phyloP scores from a whole-genome alignment of 2,888 invertebrate genomes.

The Anaspis maculata region DNA sequence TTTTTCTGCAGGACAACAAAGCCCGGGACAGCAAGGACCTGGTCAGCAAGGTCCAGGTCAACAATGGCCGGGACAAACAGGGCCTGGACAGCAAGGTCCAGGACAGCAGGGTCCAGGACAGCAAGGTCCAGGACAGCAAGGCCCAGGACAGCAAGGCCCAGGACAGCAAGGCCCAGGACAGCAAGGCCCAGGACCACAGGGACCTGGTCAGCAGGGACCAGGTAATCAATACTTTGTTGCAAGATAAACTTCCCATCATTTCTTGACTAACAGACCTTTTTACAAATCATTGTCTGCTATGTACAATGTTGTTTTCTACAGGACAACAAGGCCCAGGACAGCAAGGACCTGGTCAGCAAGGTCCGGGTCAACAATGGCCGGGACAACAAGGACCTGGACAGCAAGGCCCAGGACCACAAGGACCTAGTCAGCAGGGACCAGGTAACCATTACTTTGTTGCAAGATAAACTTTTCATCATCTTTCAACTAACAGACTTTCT shows the following conservation, averaged over 20 bases:
- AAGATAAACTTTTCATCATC: slow-evolving; percentile 7
- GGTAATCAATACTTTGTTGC: neutral
- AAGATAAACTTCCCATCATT: too few relatives aligned
- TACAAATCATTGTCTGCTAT: too few relatives aligned
- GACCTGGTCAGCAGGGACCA: slow-evolving; percentile 6
- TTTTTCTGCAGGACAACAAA: slow-evolving; percentile 13
- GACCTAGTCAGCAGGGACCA: slow-evolving; percentile 8
- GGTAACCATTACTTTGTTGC: too few relatives aligned
- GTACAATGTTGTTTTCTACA: too few relatives aligned
- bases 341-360: slow-evolving; percentile 12
- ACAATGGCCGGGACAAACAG: slow-evolving; percentile 6
- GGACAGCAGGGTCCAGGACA: slow-evolving; percentile 14
- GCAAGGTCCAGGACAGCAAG: slow-evolving; percentile 10
- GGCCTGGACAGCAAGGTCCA: neutral
- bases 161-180: slow-evolving; percentile 4
- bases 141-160: slow-evolving; percentile 15
- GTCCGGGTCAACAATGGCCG: slow-evolving; percentile 1
- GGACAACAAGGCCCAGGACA: slow-evolving; percentile 2
- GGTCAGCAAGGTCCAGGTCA: slow-evolving; percentile 14
- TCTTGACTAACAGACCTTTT: too few relatives aligned
- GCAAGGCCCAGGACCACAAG: slow-evolving; percentile 7
- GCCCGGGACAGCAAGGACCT: slow-evolving; percentile 6
- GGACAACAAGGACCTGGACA: slow-evolving; percentile 5
- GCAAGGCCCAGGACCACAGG: too few relatives aligned
- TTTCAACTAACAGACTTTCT: too few relatives aligned